phyloP scores from a whole-genome alignment of 2,797 vertebrate species.

The Ciconia nigra region DNA sequence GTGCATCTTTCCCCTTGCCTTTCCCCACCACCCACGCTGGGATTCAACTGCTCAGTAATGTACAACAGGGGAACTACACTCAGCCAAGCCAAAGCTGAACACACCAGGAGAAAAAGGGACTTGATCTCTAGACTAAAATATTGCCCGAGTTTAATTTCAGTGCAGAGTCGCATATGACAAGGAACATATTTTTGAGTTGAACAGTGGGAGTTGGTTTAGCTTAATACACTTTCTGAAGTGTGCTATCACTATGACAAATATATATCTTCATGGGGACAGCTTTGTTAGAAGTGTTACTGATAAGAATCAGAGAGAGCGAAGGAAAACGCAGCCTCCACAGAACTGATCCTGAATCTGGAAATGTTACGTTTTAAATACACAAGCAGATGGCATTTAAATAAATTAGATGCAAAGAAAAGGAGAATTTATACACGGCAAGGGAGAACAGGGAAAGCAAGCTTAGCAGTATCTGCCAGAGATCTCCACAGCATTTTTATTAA shows the following conservation, averaged over 20 bases:
- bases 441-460: neutral
- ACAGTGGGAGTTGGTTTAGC: conserved; percentile 34
- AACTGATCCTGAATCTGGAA: neutral
- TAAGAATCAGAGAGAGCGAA: neutral
- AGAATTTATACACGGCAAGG: neutral
- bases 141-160: neutral
- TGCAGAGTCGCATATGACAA: conserved; percentile 21
- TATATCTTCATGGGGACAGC: conserved; percentile 1
- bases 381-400: conserved; percentile 23
- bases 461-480: neutral
- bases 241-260: conserved; percentile 42
- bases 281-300: conserved; percentile 8
- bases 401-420: neutral
- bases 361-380: neutral
- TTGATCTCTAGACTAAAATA: neutral
- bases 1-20: neutral
- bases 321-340: neutral
- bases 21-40: neutral
- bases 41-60: neutral
- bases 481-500: neutral
- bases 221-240: conserved; percentile 35
- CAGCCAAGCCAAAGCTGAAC: neutral
- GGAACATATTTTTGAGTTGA: conserved; percentile 40
- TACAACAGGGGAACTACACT: rapidly evolving
- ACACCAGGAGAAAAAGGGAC: neutral